A percentile compares a stretch with the other conserved stretches of the same genome.
These are phyloP conservation scores for Ophioninae sp. DNA, from an alignment of 2,888 invertebrate genomes.

Conservation along the genomic window DNA sequence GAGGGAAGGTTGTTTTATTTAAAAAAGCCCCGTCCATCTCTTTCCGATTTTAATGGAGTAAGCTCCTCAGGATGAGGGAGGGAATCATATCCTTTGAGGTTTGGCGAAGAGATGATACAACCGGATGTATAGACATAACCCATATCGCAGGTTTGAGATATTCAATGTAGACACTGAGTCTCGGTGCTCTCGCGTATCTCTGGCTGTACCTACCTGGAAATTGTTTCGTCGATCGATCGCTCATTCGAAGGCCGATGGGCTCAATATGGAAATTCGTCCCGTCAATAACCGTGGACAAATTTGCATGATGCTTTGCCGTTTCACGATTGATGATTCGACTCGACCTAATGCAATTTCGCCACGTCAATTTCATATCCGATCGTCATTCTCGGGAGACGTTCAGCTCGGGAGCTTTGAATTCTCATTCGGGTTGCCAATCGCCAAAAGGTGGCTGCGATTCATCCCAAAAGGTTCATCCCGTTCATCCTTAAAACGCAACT, in stretches of 20 bases:
- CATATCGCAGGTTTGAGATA: slow-evolving; percentile 20
- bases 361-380: slow-evolving; percentile 2
- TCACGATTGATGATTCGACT: slow-evolving; percentile 72
- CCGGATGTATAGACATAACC: slow-evolving; percentile 7
- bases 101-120: slow-evolving; percentile 21
- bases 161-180: slow-evolving; percentile 9
- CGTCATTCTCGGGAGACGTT: background rate
- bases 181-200: background rate
- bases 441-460: no score
- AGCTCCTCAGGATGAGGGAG: background rate
- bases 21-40: no score
- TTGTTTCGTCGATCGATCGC: slow-evolving; percentile 59
- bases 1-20: no score
- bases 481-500: no score
- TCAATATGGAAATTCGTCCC: slow-evolving; percentile 75
- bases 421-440: no score
- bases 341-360: slow-evolving; percentile 54
- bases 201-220: slow-evolving; percentile 28
- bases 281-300: slow-evolving; percentile 73
- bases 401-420: no score
- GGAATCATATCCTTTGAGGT: slow-evolving; percentile 24
- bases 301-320: slow-evolving; percentile 76
- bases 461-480: no score
- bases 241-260: slow-evolving; percentile 71
- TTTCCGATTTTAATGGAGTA: no score